Evolutionary conservation across 1,140 invertebrate species (phyloP).

Genomic region (Wiebesia pumilae): DNA sequence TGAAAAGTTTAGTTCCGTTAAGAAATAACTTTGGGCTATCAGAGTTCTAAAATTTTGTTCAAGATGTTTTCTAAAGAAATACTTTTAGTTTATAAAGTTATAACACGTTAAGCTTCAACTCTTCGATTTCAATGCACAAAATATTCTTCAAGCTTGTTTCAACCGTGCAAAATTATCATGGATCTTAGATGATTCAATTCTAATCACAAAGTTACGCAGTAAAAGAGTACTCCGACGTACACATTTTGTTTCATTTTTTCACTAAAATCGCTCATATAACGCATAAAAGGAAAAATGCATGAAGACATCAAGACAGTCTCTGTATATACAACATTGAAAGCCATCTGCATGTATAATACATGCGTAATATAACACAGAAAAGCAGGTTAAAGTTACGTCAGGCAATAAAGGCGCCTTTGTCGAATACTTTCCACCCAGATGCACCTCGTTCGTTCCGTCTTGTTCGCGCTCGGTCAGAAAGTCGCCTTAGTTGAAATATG

Average conservation of each 20-base stretch:
- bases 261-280: not conserved
- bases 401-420: slow-evolving; percentile 57
- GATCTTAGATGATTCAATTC: not conserved
- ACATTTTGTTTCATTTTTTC: not conserved
- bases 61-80: not conserved
- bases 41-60: not conserved
- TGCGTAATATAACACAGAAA: not conserved
- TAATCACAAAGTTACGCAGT: not conserved
- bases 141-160: not conserved
- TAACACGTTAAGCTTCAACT: not conserved
- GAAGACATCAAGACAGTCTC: not conserved
- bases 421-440: slow-evolving; percentile 50
- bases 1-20: not conserved
- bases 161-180: not conserved
- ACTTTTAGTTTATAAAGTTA: slow-evolving; percentile 1
- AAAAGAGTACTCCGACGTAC: not conserved
- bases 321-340: not conserved
- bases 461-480: slow-evolving; percentile 8
- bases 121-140: not conserved
- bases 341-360: not conserved
- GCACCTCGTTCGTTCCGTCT: slow-evolving; percentile 42
- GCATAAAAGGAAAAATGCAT: not conserved
- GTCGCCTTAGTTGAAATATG: slow-evolving; percentile 47
- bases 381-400: slow-evolving; percentile 43
- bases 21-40: not conserved